phyloP scores from a whole-genome alignment of 2,797 vertebrate species.

The Ceryle rudis region DNA sequence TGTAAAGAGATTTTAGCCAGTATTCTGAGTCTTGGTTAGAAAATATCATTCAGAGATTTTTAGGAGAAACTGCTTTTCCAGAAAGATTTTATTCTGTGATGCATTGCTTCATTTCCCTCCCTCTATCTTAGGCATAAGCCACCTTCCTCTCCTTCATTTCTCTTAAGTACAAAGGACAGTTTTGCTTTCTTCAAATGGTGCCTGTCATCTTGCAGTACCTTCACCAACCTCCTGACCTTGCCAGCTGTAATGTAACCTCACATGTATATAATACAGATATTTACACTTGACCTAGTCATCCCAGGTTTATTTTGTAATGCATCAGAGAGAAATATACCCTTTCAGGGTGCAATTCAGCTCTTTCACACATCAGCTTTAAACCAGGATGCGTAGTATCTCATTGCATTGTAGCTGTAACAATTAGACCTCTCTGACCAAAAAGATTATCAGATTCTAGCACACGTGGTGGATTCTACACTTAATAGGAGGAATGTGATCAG shows the following conservation, averaged over 20 bases:
- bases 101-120: not conserved
- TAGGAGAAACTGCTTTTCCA: constrained; percentile 15
- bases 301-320: not conserved
- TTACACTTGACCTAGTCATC: accelerated
- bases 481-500: not conserved
- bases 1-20: not conserved
- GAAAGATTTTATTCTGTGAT: constrained; percentile 4
- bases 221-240: not conserved
- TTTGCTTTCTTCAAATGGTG: not conserved
- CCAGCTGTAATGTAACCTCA: not conserved
- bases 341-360: not conserved
- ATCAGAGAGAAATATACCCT: not conserved
- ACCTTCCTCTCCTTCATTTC: not conserved
- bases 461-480: not conserved
- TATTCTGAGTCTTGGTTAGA: not conserved
- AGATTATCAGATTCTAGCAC: not conserved
- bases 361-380: not conserved
- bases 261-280: not conserved
- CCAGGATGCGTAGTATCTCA: not conserved
- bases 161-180: not conserved
- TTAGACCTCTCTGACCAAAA: not conserved
- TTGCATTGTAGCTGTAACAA: not conserved
- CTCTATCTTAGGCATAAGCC: not conserved
- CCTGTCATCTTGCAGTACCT: not conserved
- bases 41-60: not conserved